phyloP scores from a whole-genome alignment of 1,140 invertebrate genomes.

The Papilio polytes region DNA sequence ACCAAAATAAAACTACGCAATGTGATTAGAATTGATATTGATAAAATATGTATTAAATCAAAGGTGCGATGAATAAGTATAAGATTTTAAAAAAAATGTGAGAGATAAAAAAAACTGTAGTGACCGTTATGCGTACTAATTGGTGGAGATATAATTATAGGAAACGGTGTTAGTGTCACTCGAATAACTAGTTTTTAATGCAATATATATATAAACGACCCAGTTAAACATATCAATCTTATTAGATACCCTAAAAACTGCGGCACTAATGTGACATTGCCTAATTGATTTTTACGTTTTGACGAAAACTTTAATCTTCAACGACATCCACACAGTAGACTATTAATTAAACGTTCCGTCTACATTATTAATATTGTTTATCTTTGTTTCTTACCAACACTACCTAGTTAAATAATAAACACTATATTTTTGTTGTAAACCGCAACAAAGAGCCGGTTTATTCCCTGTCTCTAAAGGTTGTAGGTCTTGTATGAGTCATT shows the following conservation, averaged over 20 bases:
- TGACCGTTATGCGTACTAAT: not conserved
- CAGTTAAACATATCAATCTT: not conserved
- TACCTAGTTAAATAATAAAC: not conserved
- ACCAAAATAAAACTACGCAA: no score
- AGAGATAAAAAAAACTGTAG: not conserved
- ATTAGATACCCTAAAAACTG: not conserved
- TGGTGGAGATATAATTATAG: not conserved
- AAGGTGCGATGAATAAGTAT: no score
- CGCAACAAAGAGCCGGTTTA: conserved; percentile 19
- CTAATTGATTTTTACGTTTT: not conserved
- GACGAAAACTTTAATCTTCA: no score
- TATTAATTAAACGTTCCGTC: no score
- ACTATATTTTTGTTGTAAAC: not conserved
- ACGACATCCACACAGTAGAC: no score
- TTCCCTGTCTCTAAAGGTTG: not conserved
- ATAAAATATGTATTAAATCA: no score
- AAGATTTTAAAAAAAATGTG: not conserved
- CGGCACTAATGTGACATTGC: not conserved
- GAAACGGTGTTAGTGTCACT: not conserved
- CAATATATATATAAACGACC: not conserved
- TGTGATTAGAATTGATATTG: no score
- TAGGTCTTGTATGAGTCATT: conserved; percentile 20
- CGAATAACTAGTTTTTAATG: conserved; percentile 12
- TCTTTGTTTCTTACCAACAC: not conserved
- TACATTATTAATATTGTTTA: not conserved